Percentiles rank a stretch among this genome's conserved stretches.
Evolutionary conservation across 2,888 invertebrate species (phyloP).

Genomic region (Myopa testacea): DNA sequence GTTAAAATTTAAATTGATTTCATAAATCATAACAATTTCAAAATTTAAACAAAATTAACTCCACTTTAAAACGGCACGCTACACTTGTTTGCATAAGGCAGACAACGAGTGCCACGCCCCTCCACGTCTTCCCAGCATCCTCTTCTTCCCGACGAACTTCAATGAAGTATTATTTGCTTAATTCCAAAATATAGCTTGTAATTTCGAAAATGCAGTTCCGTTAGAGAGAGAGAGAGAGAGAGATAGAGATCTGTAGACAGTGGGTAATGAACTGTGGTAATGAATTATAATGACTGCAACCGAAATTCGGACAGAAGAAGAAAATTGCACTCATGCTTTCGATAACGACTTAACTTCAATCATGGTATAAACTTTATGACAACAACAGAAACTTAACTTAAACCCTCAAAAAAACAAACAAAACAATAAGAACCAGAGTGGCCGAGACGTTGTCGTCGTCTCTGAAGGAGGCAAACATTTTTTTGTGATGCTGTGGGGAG

Average conservation of each 20-base stretch:
- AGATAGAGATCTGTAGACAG: not conserved
- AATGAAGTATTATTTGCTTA: not conserved
- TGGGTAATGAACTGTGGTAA: no score
- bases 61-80: no score
- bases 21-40: no score
- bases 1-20: no score
- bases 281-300: not conserved
- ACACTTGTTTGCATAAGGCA: not conserved
- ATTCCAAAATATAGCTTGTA: not conserved
- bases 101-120: not conserved
- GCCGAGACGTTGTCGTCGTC: constrained; percentile 12
- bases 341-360: constrained; percentile 4
- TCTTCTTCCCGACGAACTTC: no score
- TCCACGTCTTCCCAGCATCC: not conserved
- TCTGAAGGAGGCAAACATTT: no score
- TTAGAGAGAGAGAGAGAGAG: not conserved
- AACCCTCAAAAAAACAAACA: not conserved
- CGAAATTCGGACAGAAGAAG: not conserved
- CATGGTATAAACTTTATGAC: not conserved
- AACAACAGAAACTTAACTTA: constrained; percentile 1
- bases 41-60: no score
- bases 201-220: not conserved
- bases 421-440: constrained; percentile 13
- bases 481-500: no score
- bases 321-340: not conserved